These are phyloP conservation scores for Macropis europaea DNA, from an alignment of 2,888 invertebrate species.

Conservation along the genomic window DNA sequence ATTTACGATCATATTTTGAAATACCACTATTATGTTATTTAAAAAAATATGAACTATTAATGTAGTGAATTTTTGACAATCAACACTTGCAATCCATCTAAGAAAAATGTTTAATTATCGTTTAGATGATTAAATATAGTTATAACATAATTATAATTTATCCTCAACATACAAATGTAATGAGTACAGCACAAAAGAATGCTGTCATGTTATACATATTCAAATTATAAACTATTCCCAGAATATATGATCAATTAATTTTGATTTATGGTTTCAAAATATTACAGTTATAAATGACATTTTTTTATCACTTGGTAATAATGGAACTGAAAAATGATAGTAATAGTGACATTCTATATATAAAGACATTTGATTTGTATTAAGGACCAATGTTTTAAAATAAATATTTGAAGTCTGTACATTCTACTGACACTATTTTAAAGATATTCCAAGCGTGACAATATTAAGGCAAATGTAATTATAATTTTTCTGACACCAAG, in stretches of 20 bases:
- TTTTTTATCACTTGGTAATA: constrained; percentile 13
- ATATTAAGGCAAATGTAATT: constrained; percentile 71
- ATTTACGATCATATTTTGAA: constrained; percentile 4
- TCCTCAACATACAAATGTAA: neutral
- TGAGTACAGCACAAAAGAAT: constrained; percentile 8
- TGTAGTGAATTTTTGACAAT: neutral
- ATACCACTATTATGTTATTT: constrained; percentile 7
- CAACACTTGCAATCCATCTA: neutral
- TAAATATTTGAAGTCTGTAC: constrained; percentile 33
- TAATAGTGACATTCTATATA: constrained; percentile 7
- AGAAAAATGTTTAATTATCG: neutral
- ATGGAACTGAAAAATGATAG: constrained; percentile 1
- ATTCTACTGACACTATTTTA: constrained; percentile 16
- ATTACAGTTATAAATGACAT: constrained; percentile 7
- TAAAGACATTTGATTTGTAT: constrained; percentile 22
- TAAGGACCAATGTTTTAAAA: constrained; percentile 20
- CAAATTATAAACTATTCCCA: constrained; percentile 15
- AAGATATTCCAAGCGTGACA: constrained; percentile 56
- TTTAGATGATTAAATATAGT: constrained; percentile 20
- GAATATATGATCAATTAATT: constrained; percentile 11
- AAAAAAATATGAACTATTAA: neutral
- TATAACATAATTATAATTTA: constrained; percentile 25
- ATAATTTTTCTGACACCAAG: constrained; percentile 44
- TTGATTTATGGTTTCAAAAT: constrained; percentile 15
- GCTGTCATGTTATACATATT: neutral